These are phyloP conservation scores for Agonum fuliginosum DNA, from an alignment of 2,888 invertebrate species.

Conservation along the genomic window DNA sequence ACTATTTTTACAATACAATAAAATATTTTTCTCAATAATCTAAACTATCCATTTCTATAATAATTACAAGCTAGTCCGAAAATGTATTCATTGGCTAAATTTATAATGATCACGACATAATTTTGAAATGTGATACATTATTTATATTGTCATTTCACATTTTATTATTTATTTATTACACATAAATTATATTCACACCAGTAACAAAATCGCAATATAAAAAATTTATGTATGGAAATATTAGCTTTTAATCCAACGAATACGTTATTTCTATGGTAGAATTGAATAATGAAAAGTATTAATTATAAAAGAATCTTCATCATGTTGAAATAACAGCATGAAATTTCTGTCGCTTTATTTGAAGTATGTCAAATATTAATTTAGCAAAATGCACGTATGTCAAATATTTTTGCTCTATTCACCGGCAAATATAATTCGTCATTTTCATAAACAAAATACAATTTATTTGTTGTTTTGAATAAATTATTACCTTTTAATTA, in stretches of 20 bases:
- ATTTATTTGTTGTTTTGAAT: neutral
- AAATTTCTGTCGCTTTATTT: neutral
- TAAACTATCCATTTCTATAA: too few species aligned
- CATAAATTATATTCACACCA: too few species aligned
- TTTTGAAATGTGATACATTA: slow-evolving; percentile 12
- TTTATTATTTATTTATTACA: slow-evolving; percentile 3
- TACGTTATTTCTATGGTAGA: too few species aligned
- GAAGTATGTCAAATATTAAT: slow-evolving; percentile 1
- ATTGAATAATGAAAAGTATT: too few species aligned
- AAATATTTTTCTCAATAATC: too few species aligned
- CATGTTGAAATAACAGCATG: too few species aligned
- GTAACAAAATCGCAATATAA: too few species aligned
- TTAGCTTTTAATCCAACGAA: too few species aligned
- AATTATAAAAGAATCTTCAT: too few species aligned
- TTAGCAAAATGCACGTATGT: neutral
- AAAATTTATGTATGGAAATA: too few species aligned
- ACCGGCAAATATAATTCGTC: neutral
- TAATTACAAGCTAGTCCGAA: too few species aligned
- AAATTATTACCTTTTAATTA: neutral
- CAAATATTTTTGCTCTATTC: neutral
- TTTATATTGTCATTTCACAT: neutral
- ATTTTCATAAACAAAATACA: neutral
- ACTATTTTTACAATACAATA: too few species aligned
- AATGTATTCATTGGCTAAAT: neutral
- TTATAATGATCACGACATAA: neutral